Base-by-base conservation (phyloP, 2,113 vertebrate genomes). In the Callocephalon fimbriatum region DNA sequence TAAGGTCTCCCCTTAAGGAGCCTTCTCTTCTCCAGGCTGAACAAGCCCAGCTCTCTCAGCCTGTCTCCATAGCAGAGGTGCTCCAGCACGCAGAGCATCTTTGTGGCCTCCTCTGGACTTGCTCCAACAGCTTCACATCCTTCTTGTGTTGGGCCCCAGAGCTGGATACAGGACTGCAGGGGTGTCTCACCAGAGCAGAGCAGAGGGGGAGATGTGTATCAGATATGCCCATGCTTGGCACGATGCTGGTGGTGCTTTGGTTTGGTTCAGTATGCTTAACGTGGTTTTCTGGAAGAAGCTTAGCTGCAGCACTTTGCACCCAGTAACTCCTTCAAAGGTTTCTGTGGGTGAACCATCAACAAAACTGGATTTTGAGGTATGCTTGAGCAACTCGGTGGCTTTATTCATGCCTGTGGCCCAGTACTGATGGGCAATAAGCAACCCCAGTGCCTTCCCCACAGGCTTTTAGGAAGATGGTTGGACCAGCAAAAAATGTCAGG, bases 331-430 rank as follows among this genome's bases (percentile, higher is more conserved):
- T 32, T 26, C 38, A 13, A 63, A 53, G 15, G 0, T 20, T 48
- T 38, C 20, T 3, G 2, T 5, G 21, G 10, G 12, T 31, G 80
- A 77, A 5, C 11, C 10, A 3, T 2, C 47, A 25, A 44, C 56
- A 44, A 14, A n/a, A 5, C 0, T 13, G 63, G 10, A 6, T 59
- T 70, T 51, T 54, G 44, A 47, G 68, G 61, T 80, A 8, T 0
- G 0, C 9, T 3, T 2, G 25, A 72, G 58, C 14, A 29, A 1
- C 50, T 20, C 3, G 0, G 15, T 31, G 19, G 3, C 31, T 83
- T 22, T 17, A 6, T 35, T 70, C 2, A 0, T 18, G 29, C 5
- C 35, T 35, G 4, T 42, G 42, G 40, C 7, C 53, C 32, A 26
- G 14, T 42, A 2, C 7, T 53, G 53, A 20, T 2, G 27, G 19